Conservation (phyloP, 2,113 vertebrate genomes). For the Leucoraja erinaceus region DNA sequence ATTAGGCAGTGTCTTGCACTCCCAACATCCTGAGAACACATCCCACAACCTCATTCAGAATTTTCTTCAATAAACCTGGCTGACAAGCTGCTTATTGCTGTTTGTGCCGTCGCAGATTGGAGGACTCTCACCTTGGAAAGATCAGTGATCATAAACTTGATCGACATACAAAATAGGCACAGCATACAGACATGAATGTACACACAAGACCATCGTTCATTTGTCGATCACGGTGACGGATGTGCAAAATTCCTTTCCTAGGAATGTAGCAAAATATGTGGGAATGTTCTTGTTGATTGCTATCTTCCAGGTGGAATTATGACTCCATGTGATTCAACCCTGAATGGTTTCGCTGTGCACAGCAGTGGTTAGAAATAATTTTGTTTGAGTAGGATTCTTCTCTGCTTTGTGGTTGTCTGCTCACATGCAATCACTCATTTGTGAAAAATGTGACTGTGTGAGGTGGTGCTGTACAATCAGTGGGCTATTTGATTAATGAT, state of each 20-base stretch:
- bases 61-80: neutral
- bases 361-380: too few species aligned
- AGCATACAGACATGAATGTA: neutral
- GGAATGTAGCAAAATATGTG: neutral
- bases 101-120: neutral
- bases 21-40: neutral
- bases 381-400: too few species aligned
- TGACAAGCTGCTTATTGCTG: neutral
- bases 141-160: neutral
- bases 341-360: too few species aligned
- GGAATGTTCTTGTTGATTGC: neutral
- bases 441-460: too few species aligned
- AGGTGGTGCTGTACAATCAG: too few species aligned
- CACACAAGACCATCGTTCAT: neutral
- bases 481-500: too few species aligned
- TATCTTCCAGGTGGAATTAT: neutral
- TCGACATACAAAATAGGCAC: neutral
- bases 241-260: neutral
- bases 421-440: too few species aligned
- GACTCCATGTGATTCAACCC: neutral
- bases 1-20: neutral
- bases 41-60: neutral
- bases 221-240: neutral
- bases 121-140: neutral
- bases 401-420: too few species aligned